Base-by-base conservation (phyloP, 2,113 vertebrate genomes). In the Noturus placidus region DNA sequence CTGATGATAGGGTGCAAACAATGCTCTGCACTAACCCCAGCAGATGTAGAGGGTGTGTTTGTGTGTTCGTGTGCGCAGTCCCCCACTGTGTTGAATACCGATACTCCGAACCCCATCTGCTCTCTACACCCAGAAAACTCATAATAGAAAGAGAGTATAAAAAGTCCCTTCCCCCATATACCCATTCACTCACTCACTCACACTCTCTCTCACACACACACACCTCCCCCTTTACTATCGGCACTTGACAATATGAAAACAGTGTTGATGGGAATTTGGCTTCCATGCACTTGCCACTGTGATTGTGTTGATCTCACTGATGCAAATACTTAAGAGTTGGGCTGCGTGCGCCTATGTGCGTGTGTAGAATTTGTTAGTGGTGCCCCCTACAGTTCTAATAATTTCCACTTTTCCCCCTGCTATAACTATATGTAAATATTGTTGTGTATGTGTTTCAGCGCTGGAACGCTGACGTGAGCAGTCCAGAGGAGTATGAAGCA, bases 401-500 rank as follows among this genome's bases (percentile, higher is more conserved):
- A 61, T 20, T 82, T 3, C 0, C 33, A 61, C 9, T 27, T 82
- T 61, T 42, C 22, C 56, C 19, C 19, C 11, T 38, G 11, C 7
- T 61, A 38, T 25, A 61, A 61, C 33, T 14, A 19, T 4, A 59
- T 1, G 0, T 33, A 33, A 27, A 56, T 67, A 35, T 87, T 22
- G 59, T 80, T 85, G 8, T 87, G 91, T 88, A 87, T 88, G 46
- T 90, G 84, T 91, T 82, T 10, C 92, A 99, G 98, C 95, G 90
- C 92, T 98, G 97, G 97, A 96, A 97, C 86, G 89, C 90, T 91
- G 84, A 92, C 0, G 89, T 94, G 0, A 93, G 90, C 1, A 94
- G 77, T 91, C 94, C 95, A 5, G 98, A 99, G 90, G 98, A 99
- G 87, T 99, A 97, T 7, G 97, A 99, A 91, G 97, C 98, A 0